These are phyloP conservation scores for Agrotis segetum DNA, from an alignment of 2,888 invertebrate genomes.

Conservation along the genomic window DNA sequence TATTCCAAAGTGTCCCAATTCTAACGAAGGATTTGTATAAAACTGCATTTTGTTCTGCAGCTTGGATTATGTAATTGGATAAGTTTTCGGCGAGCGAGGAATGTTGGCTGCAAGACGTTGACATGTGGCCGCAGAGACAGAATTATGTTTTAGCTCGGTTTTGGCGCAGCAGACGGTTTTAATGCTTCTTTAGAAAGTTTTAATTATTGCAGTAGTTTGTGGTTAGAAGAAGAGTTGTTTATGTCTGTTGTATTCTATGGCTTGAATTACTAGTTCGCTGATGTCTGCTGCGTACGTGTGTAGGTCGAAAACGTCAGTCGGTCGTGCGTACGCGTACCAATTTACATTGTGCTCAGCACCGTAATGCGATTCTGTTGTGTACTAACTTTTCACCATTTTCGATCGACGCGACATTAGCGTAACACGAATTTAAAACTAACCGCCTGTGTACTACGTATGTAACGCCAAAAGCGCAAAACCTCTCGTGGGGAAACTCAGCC, in stretches of 20 bases:
- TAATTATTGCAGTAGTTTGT: conserved; percentile 25
- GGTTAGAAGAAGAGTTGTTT: background rate
- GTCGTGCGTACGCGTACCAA: no score
- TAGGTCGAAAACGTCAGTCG: no score
- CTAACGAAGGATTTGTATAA: background rate
- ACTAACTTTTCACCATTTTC: no score
- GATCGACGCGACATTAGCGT: no score
- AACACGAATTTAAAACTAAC: no score
- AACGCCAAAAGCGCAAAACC: no score
- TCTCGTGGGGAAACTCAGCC: no score
- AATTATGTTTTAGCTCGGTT: conserved; percentile 26
- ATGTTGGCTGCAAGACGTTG: conserved; percentile 24
- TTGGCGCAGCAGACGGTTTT: conserved; percentile 13
- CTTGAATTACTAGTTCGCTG: no score
- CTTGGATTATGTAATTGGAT: conserved; percentile 50
- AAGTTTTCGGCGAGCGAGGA: conserved; percentile 46
- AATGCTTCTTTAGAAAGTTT: conserved; percentile 22
- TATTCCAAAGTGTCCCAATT: conserved; percentile 31
- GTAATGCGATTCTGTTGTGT: no score
- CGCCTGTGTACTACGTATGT: no score
- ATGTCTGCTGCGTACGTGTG: no score
- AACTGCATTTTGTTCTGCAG: conserved; percentile 33
- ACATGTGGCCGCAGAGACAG: conserved; percentile 17
- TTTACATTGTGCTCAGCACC: no score
- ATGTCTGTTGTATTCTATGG: background rate